Base-by-base conservation (phyloP, 2,888 invertebrate species). In the Pilophorus perplexus region DNA sequence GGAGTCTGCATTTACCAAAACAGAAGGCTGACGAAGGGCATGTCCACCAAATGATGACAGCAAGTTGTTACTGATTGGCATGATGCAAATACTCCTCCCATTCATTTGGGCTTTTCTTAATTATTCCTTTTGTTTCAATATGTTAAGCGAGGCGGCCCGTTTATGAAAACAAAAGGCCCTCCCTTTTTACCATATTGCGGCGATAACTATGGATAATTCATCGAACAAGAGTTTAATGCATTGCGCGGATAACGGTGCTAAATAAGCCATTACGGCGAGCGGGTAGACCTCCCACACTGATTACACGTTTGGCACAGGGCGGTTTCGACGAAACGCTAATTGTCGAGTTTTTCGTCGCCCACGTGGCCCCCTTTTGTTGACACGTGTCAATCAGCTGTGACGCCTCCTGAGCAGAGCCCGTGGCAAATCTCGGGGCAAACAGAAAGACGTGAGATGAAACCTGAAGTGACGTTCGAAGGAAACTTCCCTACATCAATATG, bases 351-450 rank as follows among this genome's bases (percentile, higher is more conserved):
- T 12, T 12, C 3, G 20, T 46, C 46, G 46, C 46, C 46, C 46
- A 46, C 46, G 46, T 46, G 46, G 23, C 23, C 1, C 25, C 46
- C 25, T 46, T 46, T 14, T 46, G 46, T 23, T 46, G 46, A 22
- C 46, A 46, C 46, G 46, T 46, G 46, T 46, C 46, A 46, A 46
- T 46, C 46, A 46, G 46, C 46, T 46, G 46, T n/a, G n/a, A n/a
- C n/a, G n/a, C n/a, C n/a, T n/a, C n/a, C n/a, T n/a, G n/a, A n/a
- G n/a, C n/a, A n/a, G n/a, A n/a, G n/a, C n/a, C n/a, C n/a, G n/a
- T n/a, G n/a, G n/a, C n/a, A n/a, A n/a, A n/a, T n/a, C n/a, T n/a
- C n/a, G n/a, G n/a, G n/a, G n/a, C n/a, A n/a, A n/a, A n/a, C n/a
- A n/a, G n/a, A n/a, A n/a, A n/a, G n/a, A n/a, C n/a, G n/a, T n/a